These are phyloP conservation scores for Stenopsyche tienmushanensis DNA, from an alignment of 1,140 invertebrate genomes.

Conservation along the genomic window DNA sequence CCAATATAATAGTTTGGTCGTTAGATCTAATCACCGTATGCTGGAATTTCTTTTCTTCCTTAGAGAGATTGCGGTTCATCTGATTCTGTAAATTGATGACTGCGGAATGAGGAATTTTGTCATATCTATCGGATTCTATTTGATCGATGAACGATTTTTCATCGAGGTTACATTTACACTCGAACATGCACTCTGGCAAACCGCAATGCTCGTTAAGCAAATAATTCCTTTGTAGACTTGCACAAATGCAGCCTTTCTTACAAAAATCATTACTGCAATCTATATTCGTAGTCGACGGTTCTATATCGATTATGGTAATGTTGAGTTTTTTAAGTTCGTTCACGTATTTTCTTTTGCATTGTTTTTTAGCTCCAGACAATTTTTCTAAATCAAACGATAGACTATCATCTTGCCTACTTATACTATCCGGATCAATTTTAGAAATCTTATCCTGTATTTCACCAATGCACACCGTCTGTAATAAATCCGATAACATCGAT, in stretches of 20 bases:
- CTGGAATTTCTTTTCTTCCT: constrained; percentile 50
- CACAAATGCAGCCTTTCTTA: constrained; percentile 53
- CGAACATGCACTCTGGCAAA: constrained; percentile 51
- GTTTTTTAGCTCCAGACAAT: constrained; percentile 24
- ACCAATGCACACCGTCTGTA: constrained; percentile 46
- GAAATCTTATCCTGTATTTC: constrained; percentile 43
- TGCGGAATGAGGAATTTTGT: constrained; percentile 42
- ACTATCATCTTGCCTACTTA: constrained; percentile 25
- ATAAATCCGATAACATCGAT: constrained; percentile 44
- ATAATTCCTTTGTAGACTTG: constrained; percentile 44
- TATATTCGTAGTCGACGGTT: constrained; percentile 37
- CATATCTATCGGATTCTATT: constrained; percentile 30
- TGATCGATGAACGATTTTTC: constrained; percentile 31
- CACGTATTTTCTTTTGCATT: constrained; percentile 38
- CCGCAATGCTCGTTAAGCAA: constrained; percentile 49
- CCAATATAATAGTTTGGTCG: constrained; percentile 49
- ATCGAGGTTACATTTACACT: constrained; percentile 47
- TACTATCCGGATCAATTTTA: constrained; percentile 34
- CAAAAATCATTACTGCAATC: constrained; percentile 48
- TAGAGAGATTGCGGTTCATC: constrained; percentile 48
- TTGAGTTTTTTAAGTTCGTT: constrained; percentile 47
- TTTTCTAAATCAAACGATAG: constrained; percentile 29
- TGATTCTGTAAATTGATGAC: constrained; percentile 47
- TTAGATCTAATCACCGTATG: constrained; percentile 50
- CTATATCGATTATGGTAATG: constrained; percentile 49